Evolutionary conservation across 1,140 invertebrate species (phyloP).

Genomic region (Zaprionus camerounensis): DNA sequence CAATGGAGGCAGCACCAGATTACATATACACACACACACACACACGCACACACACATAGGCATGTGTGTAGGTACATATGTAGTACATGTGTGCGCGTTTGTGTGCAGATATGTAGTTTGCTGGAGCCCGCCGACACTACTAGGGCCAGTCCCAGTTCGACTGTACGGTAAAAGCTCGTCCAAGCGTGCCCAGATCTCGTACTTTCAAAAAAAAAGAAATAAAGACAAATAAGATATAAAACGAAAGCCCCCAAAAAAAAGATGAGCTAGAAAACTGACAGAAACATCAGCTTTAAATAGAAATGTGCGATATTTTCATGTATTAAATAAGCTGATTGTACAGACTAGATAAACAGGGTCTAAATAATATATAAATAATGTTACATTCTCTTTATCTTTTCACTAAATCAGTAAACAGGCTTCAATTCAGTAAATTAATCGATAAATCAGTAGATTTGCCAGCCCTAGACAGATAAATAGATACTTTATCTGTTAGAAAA

Average conservation of each 20-base stretch:
- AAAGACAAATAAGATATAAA: not conserved
- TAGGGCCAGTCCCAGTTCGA: constrained; percentile 20
- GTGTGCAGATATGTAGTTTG: constrained; percentile 27
- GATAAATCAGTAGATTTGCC: no score
- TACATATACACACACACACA: constrained; percentile 22
- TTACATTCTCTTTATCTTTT: no score
- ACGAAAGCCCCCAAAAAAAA: not conserved
- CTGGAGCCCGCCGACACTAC: constrained; percentile 8
- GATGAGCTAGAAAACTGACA: not conserved
- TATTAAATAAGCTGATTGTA: not conserved
- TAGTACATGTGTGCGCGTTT: not conserved
- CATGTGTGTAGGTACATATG: constrained; percentile 1
- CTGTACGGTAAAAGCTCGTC: constrained; percentile 26
- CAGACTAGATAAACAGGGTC: not conserved
- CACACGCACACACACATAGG: constrained; percentile 1
- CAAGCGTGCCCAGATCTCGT: constrained; percentile 14
- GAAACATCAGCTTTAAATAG: not conserved
- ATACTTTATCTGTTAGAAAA: no score
- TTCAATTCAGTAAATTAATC: no score
- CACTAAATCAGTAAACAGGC: no score
- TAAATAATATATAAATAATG: no score
- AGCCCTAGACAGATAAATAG: no score
- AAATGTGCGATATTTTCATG: not conserved
- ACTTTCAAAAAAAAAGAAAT: constrained; percentile 4
- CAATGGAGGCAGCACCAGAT: constrained; percentile 34